A percentile compares a stretch with the other conserved stretches of the same genome.
Evolutionary conservation across 1,140 invertebrate species (phyloP).

Genomic region (Phymorhynchus buccinoides): DNA sequence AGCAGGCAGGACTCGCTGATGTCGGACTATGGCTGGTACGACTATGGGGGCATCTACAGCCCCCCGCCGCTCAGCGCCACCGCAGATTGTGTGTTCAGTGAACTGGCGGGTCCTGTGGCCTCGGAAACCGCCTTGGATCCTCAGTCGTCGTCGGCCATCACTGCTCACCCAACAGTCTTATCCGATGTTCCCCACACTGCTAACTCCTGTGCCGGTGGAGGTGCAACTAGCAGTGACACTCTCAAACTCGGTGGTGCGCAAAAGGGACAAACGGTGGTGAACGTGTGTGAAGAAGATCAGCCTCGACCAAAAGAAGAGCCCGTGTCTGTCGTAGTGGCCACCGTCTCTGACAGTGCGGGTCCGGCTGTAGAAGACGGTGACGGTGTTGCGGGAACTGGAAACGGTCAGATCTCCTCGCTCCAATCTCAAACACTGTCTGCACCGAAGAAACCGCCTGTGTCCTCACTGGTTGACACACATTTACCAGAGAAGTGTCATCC

Average conservation of each 20-base stretch:
- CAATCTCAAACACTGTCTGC: not conserved
- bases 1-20: not conserved
- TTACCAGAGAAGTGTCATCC: not conserved
- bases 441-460: not conserved
- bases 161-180: not conserved
- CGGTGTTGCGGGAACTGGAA: not conserved
- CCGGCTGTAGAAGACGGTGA: not conserved
- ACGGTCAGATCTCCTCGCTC: not conserved
- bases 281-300: not conserved
- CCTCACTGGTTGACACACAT: not conserved
- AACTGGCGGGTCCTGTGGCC: not conserved
- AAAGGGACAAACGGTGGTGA: no score
- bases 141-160: not conserved
- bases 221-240: not conserved
- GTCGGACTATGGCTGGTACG: not conserved
- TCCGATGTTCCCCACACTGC: not conserved
- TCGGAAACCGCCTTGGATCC: not conserved
- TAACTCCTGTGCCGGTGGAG: not conserved
- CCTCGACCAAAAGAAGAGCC: not conserved
- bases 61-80: not conserved
- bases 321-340: not conserved
- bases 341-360: not conserved
- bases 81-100: not conserved
- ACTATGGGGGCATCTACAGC: not conserved
- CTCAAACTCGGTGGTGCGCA: not conserved